Evolutionary conservation across 2,797 vertebrate genomes (phyloP), one percentile per base, ranked within the genome.

Genomic region (Crax fasciolata): DNA sequence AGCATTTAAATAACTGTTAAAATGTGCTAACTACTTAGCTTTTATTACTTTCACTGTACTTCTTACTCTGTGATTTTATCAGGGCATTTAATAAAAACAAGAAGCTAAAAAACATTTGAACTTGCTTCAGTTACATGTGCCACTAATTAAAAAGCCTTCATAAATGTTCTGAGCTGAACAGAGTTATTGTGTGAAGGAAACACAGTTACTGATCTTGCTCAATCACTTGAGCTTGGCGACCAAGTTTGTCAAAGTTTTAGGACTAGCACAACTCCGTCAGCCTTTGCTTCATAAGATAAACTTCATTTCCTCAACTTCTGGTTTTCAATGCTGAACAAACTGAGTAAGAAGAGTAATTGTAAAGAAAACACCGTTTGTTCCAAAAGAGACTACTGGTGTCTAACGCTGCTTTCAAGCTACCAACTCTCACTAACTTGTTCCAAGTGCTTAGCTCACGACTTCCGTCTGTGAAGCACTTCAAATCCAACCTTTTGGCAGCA

Each of bases 401-500:
- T 78, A 41, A 65, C 14, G 39, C 30, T 0, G 4, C 75, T 89
- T 91, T 77, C 58, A 62, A 92, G 88, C 84, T 87, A 39, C 66
- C 54, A 74, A 35, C 78, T 81, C 83, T 23, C 83, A 88, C 54
- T 94, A 72, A 84, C 58, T 84, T 2, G 0, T 85, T 95, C 94
- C 94, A 94, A 96, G 66, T 51, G 78, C 71, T 82, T 58, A 95
- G 87, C 76, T 94, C 93, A 89, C 55, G 72, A 89, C 75, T 95
- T 94, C 89, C 43, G 10, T 9, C 21, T 3, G 0, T 76, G 79
- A 72, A 85, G 28, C 35, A 52, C 54, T 49, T 27, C 8, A 3
- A 89, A 96, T 85, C 67, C 68, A 85, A 24, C 44, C 65, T 38
- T 91, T 16, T 83, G 87, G 84, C 72, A 87, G 63, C 44, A 85